These are phyloP conservation scores for Agelastica alni DNA, from an alignment of 2,888 invertebrate species.

Conservation along the genomic window DNA sequence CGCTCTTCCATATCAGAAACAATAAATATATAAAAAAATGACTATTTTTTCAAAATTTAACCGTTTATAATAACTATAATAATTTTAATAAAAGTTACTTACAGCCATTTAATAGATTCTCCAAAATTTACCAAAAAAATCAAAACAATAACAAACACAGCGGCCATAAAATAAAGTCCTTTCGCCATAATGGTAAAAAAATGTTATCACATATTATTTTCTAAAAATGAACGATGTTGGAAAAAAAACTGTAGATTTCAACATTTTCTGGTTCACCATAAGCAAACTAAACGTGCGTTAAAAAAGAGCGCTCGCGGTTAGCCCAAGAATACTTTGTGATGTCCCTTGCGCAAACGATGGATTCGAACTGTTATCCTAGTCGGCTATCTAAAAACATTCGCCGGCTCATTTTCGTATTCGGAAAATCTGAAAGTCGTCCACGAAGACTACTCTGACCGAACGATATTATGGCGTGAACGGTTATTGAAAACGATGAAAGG, in stretches of 20 bases:
- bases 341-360: constrained; percentile 20
- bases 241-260: too few species aligned
- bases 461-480: constrained; percentile 15
- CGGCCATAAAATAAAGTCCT: constrained; percentile 12
- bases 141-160: constrained; percentile 29
- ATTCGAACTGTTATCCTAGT: constrained; percentile 18
- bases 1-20: too few species aligned
- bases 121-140: constrained; percentile 34
- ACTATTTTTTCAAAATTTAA: too few species aligned
- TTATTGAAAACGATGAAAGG: constrained; percentile 15
- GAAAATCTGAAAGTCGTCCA: constrained; percentile 24
- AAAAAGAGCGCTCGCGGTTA: not conserved
- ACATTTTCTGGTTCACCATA: too few species aligned
- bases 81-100: constrained; percentile 32
- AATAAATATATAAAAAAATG: too few species aligned
- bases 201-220: constrained; percentile 5
- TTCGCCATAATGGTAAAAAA: constrained; percentile 1
- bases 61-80: not conserved
- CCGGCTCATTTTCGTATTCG: constrained; percentile 21
- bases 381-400: constrained; percentile 16
- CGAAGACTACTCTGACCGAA: constrained; percentile 4
- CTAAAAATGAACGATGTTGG: not conserved
- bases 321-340: constrained; percentile 7
- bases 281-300: too few species aligned
- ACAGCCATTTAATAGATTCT: constrained; percentile 47